Base-by-base conservation (phyloP, 2,888 invertebrate species). In the Crematogaster levior region DNA sequence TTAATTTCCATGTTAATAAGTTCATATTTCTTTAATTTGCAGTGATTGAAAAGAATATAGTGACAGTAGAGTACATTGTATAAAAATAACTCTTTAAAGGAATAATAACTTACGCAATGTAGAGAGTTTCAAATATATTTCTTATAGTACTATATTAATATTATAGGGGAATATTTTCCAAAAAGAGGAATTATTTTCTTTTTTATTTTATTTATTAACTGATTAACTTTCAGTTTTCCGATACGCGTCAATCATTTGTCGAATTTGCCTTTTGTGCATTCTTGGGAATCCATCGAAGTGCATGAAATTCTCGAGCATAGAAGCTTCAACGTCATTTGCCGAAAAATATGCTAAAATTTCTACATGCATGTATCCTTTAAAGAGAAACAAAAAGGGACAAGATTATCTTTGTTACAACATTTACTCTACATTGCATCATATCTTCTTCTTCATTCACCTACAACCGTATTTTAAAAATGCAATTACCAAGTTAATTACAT, bases 271-370 rank as follows among this genome's bases (percentile, higher is more conserved):
- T 21, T 37, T 21, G 24, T 63, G 12, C 24, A 7, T 51, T 46
- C 43, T 81, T 68, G 75, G 83, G 74, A 85, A 84, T n/a, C n/a
- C 79, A 74, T 37, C 65, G 48, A 68, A 56, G 48, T 46, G 18
- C 43, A 46, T 18, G 18, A 46, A 46, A 18, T 84, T 61, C 82
- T 82, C 43, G 43, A 82, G 63, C 58, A 58, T 63, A 40, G 77
- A 37, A 43, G 43, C 63, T 83, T 58, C 66, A 75, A 70, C 53
- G 53, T 72, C 79, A 75, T 84, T 77, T 81, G 18, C 46, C 18
- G 46, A 6, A 63, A 66, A 66, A 84, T 84, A 81, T 83, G 82
- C 84, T 74, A 85, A 79, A 80, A 70, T 80, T 84, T 66, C 63
- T 12, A 43, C 65, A 24, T 10, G 18, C 27, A 34, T 40, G 30